Base-by-base conservation (phyloP, 2,888 invertebrate species). In the Andrena minutula region DNA sequence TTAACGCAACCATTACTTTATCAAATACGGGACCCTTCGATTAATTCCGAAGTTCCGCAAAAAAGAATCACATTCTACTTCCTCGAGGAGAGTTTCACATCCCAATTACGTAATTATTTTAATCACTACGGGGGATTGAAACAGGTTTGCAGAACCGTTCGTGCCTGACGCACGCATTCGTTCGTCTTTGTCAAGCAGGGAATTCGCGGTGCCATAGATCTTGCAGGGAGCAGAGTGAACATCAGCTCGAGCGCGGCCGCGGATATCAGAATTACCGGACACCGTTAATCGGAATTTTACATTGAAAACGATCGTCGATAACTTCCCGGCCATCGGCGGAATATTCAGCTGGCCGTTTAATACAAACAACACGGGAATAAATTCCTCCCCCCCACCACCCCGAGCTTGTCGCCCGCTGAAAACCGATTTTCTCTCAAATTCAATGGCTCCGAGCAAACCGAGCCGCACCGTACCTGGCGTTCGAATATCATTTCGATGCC, bases 101-200 rank as follows among this genome's bases (percentile, higher is more conserved):
- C 20, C 66, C 49, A 66, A 66, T 66, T 51, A 66, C 66, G 66
- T 12, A 53, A 68, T 41, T 16, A 41, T 16, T 41, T 16, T 41
- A 41, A 41, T 16, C 41, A 41, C 41, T 56, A 56, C 63, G 68
- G 49, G 28, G 35, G 20, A 51, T 28, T 64, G 56, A 30, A 82
- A 84, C 84, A 84, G 84, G 71, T 81, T 74, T 68, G 60, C 77
- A 49, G 49, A 68, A 53, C 68, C 23, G 60, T 63, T 56, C 72
- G 73, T 80, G 73, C 74, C 81, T 68, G 56, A 7, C 30, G 30
- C 61, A 26, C 53, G 49, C 61, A 65, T 72, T 51, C 51, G 68
- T 75, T 74, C 63, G 20, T 72, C 68, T 28, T 30, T 66, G 74
- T 56, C 71, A 68, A 49, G 30, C 53, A 51, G 51, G 26, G 16